Evolutionary conservation across 2,797 vertebrate species (phyloP).

Genomic region (Danionella dracula): DNA sequence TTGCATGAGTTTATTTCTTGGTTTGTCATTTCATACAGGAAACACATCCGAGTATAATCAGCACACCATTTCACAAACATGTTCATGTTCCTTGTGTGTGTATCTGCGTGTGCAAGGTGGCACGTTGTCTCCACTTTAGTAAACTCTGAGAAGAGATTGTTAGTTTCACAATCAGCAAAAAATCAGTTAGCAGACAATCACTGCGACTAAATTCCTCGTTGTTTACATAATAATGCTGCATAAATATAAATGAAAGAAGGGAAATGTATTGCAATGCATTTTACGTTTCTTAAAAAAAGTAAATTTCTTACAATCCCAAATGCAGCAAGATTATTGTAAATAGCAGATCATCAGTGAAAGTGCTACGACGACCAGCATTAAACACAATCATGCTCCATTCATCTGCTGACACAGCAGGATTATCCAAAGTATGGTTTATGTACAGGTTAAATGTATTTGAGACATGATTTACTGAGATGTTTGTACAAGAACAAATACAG

Average conservation of each 20-base stretch:
- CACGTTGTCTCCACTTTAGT: not conserved
- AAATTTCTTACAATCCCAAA: not conserved
- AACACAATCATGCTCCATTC: not conserved
- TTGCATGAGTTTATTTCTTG: conserved; percentile 35
- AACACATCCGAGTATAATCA: no score
- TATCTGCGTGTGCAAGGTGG: not conserved
- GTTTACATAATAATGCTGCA: not conserved
- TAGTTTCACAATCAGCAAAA: not conserved
- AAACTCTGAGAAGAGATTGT: not conserved
- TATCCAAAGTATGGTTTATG: conserved; percentile 1
- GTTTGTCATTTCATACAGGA: conserved; percentile 10
- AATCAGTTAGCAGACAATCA: not conserved
- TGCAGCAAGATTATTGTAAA: not conserved
- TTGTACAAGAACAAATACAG: no score
- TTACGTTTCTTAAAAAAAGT: not conserved
- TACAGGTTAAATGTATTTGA: no score
- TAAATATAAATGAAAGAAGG: not conserved
- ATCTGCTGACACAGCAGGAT: not conserved
- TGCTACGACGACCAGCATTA: not conserved
- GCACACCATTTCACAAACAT: no score
- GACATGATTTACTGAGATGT: no score
- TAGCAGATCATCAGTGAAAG: not conserved
- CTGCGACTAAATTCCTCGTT: no score
- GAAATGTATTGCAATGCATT: conserved; percentile 20
- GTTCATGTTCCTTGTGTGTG: not conserved